Percentiles rank a stretch among this genome's conserved stretches.
Evolutionary conservation across 2,113 vertebrate genomes (phyloP).

Genomic region (Gnathonemus longibarbis): DNA sequence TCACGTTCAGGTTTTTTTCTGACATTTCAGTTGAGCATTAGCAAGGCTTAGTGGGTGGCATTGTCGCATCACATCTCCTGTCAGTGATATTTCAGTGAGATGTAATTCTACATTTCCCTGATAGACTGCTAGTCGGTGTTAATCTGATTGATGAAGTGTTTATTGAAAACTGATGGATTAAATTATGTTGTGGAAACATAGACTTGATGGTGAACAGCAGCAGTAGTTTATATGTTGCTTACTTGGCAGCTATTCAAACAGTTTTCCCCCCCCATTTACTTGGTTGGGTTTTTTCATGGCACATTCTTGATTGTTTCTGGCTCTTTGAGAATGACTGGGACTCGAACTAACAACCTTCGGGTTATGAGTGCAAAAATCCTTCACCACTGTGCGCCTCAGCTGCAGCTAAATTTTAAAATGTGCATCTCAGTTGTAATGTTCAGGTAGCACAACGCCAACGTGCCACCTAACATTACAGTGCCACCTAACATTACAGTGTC

Average conservation of each 20-base stretch:
- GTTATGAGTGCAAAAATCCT: background rate
- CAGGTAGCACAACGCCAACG: background rate
- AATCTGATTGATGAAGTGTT: background rate
- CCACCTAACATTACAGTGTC: background rate
- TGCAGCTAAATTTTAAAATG: background rate
- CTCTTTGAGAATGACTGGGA: background rate
- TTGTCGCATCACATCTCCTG: background rate
- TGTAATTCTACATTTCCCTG: background rate
- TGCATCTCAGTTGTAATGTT: background rate
- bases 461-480: background rate
- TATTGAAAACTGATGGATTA: background rate
- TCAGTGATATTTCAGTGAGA: background rate
- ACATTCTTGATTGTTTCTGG: background rate
- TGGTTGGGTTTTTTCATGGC: background rate
- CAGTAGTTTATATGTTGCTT: background rate
- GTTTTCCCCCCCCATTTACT: background rate
- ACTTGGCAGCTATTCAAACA: background rate
- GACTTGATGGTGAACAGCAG: background rate
- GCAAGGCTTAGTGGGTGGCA: background rate
- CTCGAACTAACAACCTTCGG: background rate
- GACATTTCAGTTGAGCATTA: background rate
- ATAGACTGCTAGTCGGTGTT: background rate
- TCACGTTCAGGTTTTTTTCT: background rate
- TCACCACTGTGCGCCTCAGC: background rate
- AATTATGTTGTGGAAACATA: background rate